Conservation (phyloP, 1,140 invertebrate species). For the Drosophila nasuta region DNA sequence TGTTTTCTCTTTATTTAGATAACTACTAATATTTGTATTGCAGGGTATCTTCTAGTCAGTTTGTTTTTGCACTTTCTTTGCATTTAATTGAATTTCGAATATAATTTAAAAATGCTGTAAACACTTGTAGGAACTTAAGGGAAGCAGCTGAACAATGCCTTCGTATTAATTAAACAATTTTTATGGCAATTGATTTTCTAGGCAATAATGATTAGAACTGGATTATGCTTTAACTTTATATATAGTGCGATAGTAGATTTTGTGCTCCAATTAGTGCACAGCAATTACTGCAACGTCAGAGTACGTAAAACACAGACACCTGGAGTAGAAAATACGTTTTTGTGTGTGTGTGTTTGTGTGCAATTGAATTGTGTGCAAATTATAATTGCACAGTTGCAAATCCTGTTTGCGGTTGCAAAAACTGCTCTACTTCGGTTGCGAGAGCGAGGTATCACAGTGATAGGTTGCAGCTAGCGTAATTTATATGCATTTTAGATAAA, state of each 20-base stretch:
- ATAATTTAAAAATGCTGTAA: conserved; percentile 25
- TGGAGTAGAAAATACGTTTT: neutral
- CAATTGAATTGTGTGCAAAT: conserved; percentile 25
- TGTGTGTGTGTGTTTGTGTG: neutral
- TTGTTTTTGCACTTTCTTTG: neutral
- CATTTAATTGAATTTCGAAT: conserved; percentile 28
- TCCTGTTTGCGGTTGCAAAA: neutral
- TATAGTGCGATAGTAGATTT: neutral
- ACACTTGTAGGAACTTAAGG: conserved; percentile 10
- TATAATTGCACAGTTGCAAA: conserved; percentile 30
- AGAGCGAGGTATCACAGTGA: too few species aligned
- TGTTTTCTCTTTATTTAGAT: too few species aligned
- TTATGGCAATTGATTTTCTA: conserved; percentile 1
- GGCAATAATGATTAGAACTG: neutral
- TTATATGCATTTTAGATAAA: too few species aligned
- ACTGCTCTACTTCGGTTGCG: neutral
- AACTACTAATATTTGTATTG: too few species aligned
- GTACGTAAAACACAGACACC: neutral
- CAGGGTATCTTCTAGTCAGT: neutral
- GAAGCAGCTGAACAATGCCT: neutral
- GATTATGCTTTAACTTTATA: neutral
- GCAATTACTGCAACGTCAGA: conserved; percentile 2
- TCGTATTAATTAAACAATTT: conserved; percentile 16
- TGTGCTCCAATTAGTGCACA: conserved; percentile 5
- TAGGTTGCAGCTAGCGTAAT: too few species aligned